These are phyloP conservation scores for Corythornis vintsioides DNA, from an alignment of 2,113 vertebrate species.

Conservation along the genomic window DNA sequence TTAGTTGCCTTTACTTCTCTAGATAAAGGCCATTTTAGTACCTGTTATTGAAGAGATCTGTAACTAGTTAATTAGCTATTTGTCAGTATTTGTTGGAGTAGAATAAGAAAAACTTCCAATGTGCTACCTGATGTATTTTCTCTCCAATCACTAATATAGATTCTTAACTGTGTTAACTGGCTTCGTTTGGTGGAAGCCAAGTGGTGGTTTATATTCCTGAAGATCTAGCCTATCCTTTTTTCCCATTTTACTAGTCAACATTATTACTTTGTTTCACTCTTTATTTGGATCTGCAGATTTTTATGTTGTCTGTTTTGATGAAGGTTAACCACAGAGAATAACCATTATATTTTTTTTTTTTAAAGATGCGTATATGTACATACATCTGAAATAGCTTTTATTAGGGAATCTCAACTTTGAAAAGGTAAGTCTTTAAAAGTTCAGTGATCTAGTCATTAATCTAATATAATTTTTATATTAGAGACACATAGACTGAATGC, in stretches of 20 bases:
- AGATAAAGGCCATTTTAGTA: background rate
- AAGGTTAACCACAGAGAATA: background rate
- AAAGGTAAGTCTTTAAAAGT: background rate
- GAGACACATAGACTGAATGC: background rate
- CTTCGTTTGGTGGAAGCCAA: background rate
- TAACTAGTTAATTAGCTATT: background rate
- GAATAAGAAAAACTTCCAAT: background rate
- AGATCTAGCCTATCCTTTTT: background rate
- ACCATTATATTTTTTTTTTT: background rate
- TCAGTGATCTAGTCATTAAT: background rate
- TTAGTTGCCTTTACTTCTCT: conserved; percentile 4
- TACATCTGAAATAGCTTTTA: background rate
- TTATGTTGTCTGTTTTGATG: background rate
- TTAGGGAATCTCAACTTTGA: background rate
- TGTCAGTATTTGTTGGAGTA: background rate
- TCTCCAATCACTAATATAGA: background rate
- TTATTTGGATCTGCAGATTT: background rate
- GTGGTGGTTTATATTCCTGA: background rate
- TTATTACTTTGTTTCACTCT: background rate
- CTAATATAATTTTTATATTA: background rate
- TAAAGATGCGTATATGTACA: background rate
- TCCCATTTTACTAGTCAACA: background rate
- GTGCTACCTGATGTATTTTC: background rate
- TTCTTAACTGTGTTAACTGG: background rate
- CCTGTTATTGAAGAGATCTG: background rate